These are phyloP conservation scores for Lamellibrachia luymesi DNA, from an alignment of 1,140 invertebrate species.

Conservation along the genomic window DNA sequence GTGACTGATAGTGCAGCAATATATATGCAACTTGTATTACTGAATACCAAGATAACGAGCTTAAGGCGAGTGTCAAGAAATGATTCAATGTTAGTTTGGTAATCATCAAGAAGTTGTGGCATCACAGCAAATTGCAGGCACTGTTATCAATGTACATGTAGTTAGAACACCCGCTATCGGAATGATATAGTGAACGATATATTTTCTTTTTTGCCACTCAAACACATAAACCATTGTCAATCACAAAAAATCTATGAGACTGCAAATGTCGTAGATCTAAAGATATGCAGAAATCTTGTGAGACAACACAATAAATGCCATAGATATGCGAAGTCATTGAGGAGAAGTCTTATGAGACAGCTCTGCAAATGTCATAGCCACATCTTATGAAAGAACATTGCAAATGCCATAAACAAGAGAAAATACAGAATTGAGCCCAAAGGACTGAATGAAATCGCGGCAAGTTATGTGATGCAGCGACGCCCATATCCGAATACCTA, in stretches of 20 bases:
- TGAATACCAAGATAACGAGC: background rate
- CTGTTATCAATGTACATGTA: background rate
- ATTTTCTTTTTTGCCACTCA: background rate
- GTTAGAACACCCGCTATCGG: background rate
- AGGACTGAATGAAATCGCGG: background rate
- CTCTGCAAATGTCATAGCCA: background rate
- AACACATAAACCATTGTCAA: background rate
- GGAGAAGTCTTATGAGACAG: background rate
- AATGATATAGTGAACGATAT: background rate
- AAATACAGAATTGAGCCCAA: background rate
- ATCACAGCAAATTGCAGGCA: background rate
- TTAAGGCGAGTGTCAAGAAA: background rate
- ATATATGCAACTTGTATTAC: background rate
- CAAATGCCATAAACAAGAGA: background rate
- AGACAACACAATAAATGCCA: background rate
- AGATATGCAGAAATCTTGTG: background rate
- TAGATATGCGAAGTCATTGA: background rate
- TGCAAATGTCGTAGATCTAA: background rate
- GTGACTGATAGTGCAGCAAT: background rate
- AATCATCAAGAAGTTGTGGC: background rate
- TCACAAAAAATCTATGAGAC: background rate
- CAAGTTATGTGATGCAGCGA: background rate
- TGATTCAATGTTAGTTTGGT: background rate
- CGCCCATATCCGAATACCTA: background rate
- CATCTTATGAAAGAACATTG: background rate